These are phyloP conservation scores for Onthophagus sagittarius DNA, from an alignment of 2,888 invertebrate genomes.

Conservation along the genomic window DNA sequence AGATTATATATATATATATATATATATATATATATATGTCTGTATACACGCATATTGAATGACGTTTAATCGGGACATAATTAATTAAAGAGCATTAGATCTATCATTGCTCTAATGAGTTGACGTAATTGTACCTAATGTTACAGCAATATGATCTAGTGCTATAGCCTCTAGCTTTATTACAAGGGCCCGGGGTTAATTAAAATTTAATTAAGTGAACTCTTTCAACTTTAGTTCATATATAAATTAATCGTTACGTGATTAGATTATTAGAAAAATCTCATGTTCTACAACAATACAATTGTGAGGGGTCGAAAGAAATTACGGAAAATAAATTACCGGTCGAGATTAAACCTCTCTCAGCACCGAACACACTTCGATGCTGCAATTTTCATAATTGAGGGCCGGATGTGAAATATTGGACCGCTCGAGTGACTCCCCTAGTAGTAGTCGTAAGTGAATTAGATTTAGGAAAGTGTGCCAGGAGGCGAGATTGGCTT, in stretches of 20 bases:
- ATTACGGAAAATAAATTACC: background rate
- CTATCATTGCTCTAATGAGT: background rate
- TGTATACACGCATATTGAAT: background rate
- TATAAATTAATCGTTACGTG: too few relatives aligned
- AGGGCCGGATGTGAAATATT: background rate
- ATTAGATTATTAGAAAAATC: too few relatives aligned
- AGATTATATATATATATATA: background rate
- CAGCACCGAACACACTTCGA: background rate
- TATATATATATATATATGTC: background rate
- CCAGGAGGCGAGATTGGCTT: background rate
- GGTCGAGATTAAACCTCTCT: background rate
- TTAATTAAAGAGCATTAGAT: background rate
- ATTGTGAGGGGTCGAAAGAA: background rate
- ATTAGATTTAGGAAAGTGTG: background rate
- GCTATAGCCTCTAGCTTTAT: background rate
- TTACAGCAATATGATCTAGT: background rate
- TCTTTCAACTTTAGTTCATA: too few relatives aligned
- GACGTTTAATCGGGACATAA: background rate
- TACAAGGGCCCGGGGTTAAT: background rate
- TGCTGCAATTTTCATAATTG: background rate
- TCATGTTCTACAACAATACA: background rate
- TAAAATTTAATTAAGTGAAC: background rate
- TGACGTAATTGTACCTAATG: background rate
- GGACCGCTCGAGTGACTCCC: background rate
- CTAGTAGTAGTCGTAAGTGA: background rate